Conservation (phyloP, 2,113 vertebrate species). For the Pelusios castaneus region DNA sequence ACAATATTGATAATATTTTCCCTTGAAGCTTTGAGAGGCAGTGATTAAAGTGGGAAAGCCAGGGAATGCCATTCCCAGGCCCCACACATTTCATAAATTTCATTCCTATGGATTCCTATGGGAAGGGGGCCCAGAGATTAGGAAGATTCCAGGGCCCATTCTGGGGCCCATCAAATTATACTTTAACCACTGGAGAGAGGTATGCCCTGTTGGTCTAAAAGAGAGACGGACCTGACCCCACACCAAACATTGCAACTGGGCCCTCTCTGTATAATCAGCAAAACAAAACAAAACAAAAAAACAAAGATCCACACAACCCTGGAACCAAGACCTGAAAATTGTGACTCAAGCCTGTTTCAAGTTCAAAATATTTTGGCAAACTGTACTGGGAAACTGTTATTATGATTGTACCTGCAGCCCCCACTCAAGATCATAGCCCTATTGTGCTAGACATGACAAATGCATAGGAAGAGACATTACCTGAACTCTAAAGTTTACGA, state of each 20-base stretch:
- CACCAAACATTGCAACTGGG: neutral
- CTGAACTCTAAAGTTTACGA: neutral
- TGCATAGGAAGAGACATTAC: neutral
- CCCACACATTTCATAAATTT: too few species aligned
- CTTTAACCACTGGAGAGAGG: too few species aligned
- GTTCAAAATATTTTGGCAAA: neutral
- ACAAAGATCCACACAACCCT: neutral
- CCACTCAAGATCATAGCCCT: neutral
- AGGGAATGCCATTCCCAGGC: too few species aligned
- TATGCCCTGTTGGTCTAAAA: neutral
- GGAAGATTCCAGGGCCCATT: too few species aligned
- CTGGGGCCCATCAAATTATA: too few species aligned
- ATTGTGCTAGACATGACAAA: neutral
- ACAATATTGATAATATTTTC: neutral
- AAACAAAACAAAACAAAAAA: too few species aligned
- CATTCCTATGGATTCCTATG: too few species aligned
- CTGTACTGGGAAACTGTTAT: neutral
- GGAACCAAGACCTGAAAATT: neutral
- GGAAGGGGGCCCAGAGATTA: too few species aligned
- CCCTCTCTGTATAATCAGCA: neutral
- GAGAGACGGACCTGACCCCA: neutral
- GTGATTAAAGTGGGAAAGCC: too few species aligned
- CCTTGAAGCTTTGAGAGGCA: neutral
- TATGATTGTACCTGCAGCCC: neutral
- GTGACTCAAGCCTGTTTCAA: neutral